Conservation (phyloP, 2,113 vertebrate species). For the Eurypyga helias region DNA sequence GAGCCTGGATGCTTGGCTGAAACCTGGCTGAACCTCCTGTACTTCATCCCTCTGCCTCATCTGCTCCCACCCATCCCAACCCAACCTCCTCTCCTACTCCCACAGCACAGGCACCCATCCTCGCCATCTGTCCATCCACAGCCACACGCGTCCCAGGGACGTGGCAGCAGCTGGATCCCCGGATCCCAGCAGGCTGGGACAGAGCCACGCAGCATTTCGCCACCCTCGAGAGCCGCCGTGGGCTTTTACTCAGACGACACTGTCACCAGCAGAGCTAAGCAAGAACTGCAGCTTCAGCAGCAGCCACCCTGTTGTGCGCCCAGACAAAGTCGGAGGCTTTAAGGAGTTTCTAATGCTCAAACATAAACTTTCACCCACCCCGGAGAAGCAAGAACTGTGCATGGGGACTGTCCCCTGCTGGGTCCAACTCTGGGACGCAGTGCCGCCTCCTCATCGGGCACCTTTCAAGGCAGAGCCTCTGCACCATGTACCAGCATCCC, state of each 20-base stretch:
- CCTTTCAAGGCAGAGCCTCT: accelerated
- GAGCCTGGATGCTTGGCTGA: neutral
- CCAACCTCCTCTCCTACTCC: neutral
- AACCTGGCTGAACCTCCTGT: neutral
- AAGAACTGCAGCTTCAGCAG: slow-evolving; percentile 4
- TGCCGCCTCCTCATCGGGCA: accelerated
- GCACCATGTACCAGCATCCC: neutral
- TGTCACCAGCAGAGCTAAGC: slow-evolving; percentile 47
- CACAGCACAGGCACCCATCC: accelerated
- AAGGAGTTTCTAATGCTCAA: neutral
- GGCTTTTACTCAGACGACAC: neutral
- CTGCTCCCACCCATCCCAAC: neutral
- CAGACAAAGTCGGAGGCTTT: neutral
- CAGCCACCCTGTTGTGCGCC: accelerated
- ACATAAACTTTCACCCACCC: neutral
- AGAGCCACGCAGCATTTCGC: accelerated
- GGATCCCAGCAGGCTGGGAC: accelerated
- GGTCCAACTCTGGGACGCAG: accelerated
- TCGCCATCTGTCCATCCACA: accelerated
- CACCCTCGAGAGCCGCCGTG: accelerated
- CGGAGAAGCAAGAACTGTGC: accelerated
- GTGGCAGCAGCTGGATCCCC: neutral
- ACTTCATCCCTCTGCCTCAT: neutral
- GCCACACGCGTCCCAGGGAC: accelerated
- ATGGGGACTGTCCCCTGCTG: accelerated